phyloP scores from a whole-genome alignment of 2,113 vertebrate genomes.

The Peromyscus californicus region DNA sequence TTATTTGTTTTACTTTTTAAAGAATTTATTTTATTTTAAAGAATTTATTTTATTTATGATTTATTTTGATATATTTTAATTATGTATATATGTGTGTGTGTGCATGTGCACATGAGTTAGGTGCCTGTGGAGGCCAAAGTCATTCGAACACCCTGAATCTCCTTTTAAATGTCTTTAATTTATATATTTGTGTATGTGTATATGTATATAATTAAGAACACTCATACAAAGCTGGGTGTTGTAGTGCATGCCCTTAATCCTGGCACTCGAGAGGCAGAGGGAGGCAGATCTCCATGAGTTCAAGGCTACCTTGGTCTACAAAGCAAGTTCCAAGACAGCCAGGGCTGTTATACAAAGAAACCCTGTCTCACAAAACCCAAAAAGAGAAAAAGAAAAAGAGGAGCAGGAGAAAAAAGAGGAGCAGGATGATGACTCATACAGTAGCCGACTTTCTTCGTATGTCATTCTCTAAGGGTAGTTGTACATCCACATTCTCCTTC shows the following conservation, averaged over 20 bases:
- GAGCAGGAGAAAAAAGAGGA: neutral
- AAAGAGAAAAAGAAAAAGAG: neutral
- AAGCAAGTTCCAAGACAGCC: neutral
- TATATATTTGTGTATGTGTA: neutral
- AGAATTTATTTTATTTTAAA: neutral
- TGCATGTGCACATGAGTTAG: neutral
- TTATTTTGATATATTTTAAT: neutral
- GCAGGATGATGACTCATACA: neutral
- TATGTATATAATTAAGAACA: neutral
- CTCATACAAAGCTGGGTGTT: neutral
- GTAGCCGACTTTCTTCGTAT: neutral
- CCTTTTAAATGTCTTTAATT: neutral
- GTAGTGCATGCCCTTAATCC: neutral
- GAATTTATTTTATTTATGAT: too few relatives aligned
- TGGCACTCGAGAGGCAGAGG: neutral
- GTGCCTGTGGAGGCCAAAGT: neutral
- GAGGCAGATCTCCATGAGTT: neutral
- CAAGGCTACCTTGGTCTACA: neutral
- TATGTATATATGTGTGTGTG: neutral
- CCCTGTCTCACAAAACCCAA: neutral
- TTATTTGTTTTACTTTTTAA: neutral
- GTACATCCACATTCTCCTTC: neutral
- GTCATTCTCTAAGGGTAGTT: neutral
- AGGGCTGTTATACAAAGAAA: neutral
- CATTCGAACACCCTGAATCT: neutral